These are phyloP conservation scores for Agonopterix heracliana DNA, from an alignment of 2,888 invertebrate species.

Conservation along the genomic window DNA sequence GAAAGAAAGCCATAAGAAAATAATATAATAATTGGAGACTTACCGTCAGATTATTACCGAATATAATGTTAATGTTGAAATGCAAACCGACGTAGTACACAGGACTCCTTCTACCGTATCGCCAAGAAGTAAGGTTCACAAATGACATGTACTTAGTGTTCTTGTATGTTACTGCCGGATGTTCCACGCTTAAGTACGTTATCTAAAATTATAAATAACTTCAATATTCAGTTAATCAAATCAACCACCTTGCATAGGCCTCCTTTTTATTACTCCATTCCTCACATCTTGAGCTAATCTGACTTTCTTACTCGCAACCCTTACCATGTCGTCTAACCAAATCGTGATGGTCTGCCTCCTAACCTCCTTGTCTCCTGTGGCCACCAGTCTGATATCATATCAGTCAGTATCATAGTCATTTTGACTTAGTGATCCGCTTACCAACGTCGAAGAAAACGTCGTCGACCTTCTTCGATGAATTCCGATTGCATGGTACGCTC, in stretches of 20 bases:
- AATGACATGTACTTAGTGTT: background rate
- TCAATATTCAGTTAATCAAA: background rate
- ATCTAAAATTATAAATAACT: background rate
- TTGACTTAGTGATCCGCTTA: too few species aligned
- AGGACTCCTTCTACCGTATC: background rate
- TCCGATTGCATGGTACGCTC: too few species aligned
- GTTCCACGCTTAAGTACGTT: conserved; percentile 1
- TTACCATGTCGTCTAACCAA: too few species aligned
- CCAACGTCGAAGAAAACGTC: too few species aligned
- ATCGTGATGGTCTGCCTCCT: too few species aligned
- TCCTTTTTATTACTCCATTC: background rate
- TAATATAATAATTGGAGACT: background rate
- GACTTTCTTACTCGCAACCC: too few species aligned
- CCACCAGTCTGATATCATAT: too few species aligned
- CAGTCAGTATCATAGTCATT: too few species aligned
- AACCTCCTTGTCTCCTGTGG: too few species aligned
- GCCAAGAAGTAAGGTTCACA: background rate
- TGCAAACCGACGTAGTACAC: background rate
- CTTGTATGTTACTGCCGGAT: background rate
- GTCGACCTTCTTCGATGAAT: too few species aligned
- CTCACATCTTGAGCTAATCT: too few species aligned
- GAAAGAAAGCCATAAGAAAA: conserved; percentile 5
- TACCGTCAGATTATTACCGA: background rate
- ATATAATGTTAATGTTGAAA: background rate
- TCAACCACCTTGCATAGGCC: background rate